A percentile compares a stretch with the other conserved stretches of the same genome.
These are phyloP conservation scores for Brachionus rubens DNA, from an alignment of 1,140 invertebrate species.

Conservation along the genomic window DNA sequence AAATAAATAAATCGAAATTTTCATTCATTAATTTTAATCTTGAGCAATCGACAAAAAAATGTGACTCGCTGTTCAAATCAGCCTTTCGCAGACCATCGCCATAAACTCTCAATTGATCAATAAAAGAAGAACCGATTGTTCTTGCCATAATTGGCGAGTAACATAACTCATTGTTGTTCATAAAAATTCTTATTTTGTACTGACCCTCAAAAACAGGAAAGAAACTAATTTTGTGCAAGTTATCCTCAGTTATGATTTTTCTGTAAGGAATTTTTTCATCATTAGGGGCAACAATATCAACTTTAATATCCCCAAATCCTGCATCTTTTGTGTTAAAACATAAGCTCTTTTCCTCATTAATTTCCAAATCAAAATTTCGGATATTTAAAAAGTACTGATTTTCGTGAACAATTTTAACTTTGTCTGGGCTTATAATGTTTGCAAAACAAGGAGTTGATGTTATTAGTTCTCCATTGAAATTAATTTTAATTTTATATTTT, in stretches of 20 bases:
- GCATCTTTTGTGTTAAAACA: constrained; percentile 13
- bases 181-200: constrained; percentile 13
- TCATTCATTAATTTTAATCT: constrained; percentile 66
- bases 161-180: neutral
- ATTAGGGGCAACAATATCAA: neutral
- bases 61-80: constrained; percentile 79
- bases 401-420: neutral
- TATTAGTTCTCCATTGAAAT: constrained; percentile 93
- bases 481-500: constrained; percentile 91
- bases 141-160: neutral
- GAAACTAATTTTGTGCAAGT: neutral
- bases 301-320: neutral
- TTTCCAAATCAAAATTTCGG: neutral
- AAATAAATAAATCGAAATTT: constrained; percentile 69
- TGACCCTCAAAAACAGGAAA: neutral
- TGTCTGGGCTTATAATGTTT: neutral
- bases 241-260: neutral
- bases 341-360: neutral
- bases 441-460: constrained; percentile 66
- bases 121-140: neutral
- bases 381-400: neutral
- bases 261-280: neutral
- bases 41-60: constrained; percentile 94
- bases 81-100: constrained; percentile 84
- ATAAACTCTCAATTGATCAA: neutral